These are phyloP conservation scores for Nixonia krombeini DNA, from an alignment of 1,140 invertebrate species.

Conservation along the genomic window DNA sequence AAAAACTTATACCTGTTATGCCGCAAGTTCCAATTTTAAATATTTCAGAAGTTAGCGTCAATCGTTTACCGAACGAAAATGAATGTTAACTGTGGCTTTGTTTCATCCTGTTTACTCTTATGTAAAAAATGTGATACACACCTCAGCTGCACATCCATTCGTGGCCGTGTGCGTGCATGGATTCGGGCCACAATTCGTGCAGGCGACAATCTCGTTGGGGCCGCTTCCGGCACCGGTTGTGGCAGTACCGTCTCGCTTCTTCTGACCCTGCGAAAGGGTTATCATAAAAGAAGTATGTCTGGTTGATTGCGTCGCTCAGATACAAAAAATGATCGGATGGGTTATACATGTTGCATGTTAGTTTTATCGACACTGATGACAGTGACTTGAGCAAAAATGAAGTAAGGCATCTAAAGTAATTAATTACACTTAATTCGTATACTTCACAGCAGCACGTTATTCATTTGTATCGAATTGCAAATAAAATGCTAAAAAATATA, in stretches of 20 bases:
- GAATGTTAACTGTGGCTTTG: not conserved
- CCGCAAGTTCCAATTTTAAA: no score
- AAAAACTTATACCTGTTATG: no score
- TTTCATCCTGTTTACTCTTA: not conserved
- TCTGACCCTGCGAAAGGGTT: constrained; percentile 79
- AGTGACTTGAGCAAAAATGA: no score
- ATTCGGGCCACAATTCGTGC: constrained; percentile 84
- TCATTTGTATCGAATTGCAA: no score
- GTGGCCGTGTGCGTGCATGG: constrained; percentile 88
- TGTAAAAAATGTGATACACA: constrained; percentile 60
- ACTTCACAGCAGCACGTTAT: no score
- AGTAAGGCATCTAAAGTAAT: no score
- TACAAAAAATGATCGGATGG: not conserved
- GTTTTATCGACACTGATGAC: not conserved
- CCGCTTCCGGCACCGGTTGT: constrained; percentile 61
- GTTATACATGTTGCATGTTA: not conserved
- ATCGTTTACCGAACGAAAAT: no score
- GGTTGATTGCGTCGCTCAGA: constrained; percentile 12
- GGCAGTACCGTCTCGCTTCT: constrained; percentile 79
- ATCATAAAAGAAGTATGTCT: constrained; percentile 63
- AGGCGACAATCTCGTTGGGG: constrained; percentile 84
- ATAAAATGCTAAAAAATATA: no score
- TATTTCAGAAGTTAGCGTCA: no score
- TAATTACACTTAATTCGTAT: no score
- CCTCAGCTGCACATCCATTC: constrained; percentile 87